Percentiles rank a stretch among this genome's conserved stretches.
phyloP scores from a whole-genome alignment of 2,797 vertebrate species.

The Lindbergichthys nudifrons region DNA sequence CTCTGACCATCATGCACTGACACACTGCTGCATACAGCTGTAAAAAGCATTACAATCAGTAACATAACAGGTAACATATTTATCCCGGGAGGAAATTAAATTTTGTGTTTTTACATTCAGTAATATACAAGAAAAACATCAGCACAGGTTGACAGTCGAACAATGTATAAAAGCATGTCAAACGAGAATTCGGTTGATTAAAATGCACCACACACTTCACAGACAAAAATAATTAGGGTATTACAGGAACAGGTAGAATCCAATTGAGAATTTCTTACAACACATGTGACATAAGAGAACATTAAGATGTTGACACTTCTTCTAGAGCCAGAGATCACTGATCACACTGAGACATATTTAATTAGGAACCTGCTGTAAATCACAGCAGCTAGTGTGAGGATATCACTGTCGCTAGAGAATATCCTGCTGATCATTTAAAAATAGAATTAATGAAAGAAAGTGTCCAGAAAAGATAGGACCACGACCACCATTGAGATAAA shows the following conservation, averaged over 20 bases:
- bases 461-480: slow-evolving; percentile 15
- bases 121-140: not conserved
- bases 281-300: not conserved
- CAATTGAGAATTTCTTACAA: not conserved
- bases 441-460: slow-evolving; percentile 28
- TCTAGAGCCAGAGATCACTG: slow-evolving; percentile 16
- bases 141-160: not conserved
- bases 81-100: too few relatives aligned
- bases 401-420: slow-evolving; percentile 15
- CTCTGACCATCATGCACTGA: slow-evolving; percentile 3
- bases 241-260: slow-evolving; percentile 12
- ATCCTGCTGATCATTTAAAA: slow-evolving; percentile 29
- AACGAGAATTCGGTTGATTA: not conserved
- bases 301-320: not conserved
- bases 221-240: not conserved
- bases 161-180: not conserved
- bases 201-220: not conserved
- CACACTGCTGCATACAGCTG: not conserved
- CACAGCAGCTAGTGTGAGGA: slow-evolving; percentile 12
- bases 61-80: too few relatives aligned
- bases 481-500: slow-evolving; percentile 16
- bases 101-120: not conserved
- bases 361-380: slow-evolving; percentile 34
- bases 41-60: too few relatives aligned
- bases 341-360: slow-evolving; percentile 33